These are phyloP conservation scores for Acleris sparsana DNA, from an alignment of 2,888 invertebrate genomes.

Conservation along the genomic window DNA sequence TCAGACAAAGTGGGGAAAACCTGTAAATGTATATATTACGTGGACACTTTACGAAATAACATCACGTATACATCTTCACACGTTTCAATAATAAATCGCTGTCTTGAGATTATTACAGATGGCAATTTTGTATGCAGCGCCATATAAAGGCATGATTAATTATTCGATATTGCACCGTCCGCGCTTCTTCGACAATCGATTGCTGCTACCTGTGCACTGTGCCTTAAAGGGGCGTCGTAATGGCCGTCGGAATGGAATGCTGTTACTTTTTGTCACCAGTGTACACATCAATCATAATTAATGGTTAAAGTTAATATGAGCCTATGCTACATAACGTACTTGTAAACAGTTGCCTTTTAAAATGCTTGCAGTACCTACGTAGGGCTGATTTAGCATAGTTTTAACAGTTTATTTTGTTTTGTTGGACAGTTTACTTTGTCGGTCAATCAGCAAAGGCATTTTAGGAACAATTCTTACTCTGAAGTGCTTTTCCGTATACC, in stretches of 20 bases:
- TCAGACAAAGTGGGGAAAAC: too few species aligned
- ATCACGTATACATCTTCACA: slow-evolving; percentile 20
- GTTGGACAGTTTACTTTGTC: too few species aligned
- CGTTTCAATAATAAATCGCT: slow-evolving; percentile 57
- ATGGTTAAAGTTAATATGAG: slow-evolving; percentile 26
- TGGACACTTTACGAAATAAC: too few species aligned
- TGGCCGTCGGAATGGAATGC: slow-evolving; percentile 45
- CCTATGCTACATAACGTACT: not conserved
- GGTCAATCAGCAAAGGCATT: too few species aligned
- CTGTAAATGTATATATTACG: too few species aligned
- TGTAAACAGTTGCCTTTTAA: not conserved
- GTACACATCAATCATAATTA: slow-evolving; percentile 36
- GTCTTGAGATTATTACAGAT: slow-evolving; percentile 60
- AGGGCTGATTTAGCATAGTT: too few species aligned
- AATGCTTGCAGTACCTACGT: too few species aligned
- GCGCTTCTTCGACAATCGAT: slow-evolving; percentile 60
- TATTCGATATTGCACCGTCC: slow-evolving; percentile 57
- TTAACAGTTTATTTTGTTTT: too few species aligned
- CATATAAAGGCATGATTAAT: slow-evolving; percentile 71
- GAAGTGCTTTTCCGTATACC: too few species aligned
- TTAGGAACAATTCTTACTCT: too few species aligned
- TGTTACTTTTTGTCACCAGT: slow-evolving; percentile 47
- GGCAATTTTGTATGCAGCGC: slow-evolving; percentile 56
- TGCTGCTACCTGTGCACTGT: slow-evolving; percentile 45
- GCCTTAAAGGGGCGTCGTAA: slow-evolving; percentile 46